A percentile compares a stretch with the other conserved stretches of the same genome.
Evolutionary conservation across 92 coral and sea anemone species (phyloP).

Genomic region (Micromussa lordhowensis): DNA sequence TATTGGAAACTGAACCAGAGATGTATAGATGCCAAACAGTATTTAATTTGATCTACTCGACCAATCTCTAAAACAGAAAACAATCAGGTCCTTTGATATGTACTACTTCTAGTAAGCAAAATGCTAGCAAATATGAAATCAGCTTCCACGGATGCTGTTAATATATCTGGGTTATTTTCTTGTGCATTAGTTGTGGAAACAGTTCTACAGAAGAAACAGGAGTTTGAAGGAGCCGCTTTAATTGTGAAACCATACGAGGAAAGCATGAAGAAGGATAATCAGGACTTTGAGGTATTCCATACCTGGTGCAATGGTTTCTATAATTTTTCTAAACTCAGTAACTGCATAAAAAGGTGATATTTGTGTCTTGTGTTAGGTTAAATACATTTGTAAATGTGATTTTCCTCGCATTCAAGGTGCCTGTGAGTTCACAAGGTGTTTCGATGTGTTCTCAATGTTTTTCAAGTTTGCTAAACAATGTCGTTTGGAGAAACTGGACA

Average conservation of each 20-base stretch:
- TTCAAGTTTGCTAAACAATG: neutral
- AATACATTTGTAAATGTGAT: no score
- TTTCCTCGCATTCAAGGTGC: neutral
- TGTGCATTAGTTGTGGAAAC: constrained; percentile 22
- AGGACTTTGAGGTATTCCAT: constrained; percentile 13
- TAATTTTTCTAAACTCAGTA: neutral
- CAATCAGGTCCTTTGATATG: no score
- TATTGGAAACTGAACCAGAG: no score
- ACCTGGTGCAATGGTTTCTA: neutral
- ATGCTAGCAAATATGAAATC: no score
- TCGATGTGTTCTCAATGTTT: neutral
- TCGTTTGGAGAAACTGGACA: neutral
- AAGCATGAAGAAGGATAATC: neutral
- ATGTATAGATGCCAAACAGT: no score
- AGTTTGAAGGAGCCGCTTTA: constrained; percentile 10
- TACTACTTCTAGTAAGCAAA: no score
- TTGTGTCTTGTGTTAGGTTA: neutral
- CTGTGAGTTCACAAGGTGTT: neutral
- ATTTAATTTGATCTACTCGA: no score
- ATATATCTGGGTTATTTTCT: neutral
- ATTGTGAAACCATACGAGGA: constrained; percentile 23
- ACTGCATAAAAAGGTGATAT: neutral
- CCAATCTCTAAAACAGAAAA: no score
- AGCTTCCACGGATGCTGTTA: neutral
- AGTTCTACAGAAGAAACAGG: constrained; percentile 25